These are phyloP conservation scores for Petrosia ficiformis DNA, from an alignment of 37 sponge, comb jelly and placozoan species.

Conservation along the genomic window DNA sequence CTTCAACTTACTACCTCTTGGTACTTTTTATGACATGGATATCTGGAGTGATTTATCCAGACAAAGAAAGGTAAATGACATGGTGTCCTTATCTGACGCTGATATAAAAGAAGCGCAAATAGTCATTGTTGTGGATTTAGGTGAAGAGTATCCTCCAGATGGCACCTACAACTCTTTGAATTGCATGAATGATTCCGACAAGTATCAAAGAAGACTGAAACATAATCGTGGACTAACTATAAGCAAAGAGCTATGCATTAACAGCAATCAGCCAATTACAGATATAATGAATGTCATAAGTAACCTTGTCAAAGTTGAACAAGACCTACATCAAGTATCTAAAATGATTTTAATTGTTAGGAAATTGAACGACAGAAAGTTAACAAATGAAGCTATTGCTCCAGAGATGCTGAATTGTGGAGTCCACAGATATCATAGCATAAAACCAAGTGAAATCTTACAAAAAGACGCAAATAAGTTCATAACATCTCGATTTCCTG, in stretches of 20 bases:
- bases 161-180: not conserved
- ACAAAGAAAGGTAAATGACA: no score
- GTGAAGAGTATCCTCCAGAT: conserved; percentile 8
- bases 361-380: not conserved
- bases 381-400: not conserved
- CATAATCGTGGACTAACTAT: not conserved
- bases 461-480: conserved; percentile 5
- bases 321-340: not conserved
- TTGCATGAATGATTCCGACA: not conserved
- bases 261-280: not conserved
- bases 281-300: not conserved
- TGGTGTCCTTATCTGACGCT: no score
- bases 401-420: not conserved
- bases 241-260: not conserved
- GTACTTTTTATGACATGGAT: conserved; percentile 28
- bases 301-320: not conserved
- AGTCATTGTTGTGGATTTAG: conserved; percentile 9
- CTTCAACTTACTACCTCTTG: not conserved
- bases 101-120: no score
- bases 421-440: not conserved
- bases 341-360: not conserved
- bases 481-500: conserved; percentile 13
- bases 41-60: no score
- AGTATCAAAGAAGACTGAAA: not conserved
- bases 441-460: conserved; percentile 28